Evolutionary conservation across 2,888 invertebrate species (phyloP).

Genomic region (Mongoloraphidia duomilia): DNA sequence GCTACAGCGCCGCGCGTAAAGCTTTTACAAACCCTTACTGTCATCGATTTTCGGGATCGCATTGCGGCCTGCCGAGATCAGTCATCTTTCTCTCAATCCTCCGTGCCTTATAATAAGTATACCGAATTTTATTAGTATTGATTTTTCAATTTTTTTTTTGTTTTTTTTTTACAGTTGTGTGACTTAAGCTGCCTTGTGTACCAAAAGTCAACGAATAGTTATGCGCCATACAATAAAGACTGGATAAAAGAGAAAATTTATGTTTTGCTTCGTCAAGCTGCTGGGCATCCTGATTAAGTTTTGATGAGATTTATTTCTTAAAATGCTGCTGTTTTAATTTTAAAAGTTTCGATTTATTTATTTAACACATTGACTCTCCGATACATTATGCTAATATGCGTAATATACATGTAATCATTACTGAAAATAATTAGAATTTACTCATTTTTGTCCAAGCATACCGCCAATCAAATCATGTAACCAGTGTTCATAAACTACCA

Average conservation of each 20-base stretch:
- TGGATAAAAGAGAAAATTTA: slow-evolving; percentile 99
- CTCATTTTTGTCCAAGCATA: too few species aligned
- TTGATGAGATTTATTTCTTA: background rate
- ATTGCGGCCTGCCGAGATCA: too few species aligned
- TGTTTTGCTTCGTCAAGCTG: slow-evolving; percentile 82
- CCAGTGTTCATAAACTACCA: too few species aligned
- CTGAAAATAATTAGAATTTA: too few species aligned
- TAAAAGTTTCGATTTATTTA: background rate
- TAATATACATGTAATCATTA: too few species aligned
- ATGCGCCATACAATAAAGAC: slow-evolving; percentile 96
- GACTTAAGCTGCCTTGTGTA: slow-evolving; percentile 95
- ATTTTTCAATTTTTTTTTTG: slow-evolving; percentile 1
- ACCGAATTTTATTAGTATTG: background rate
- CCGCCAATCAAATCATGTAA: too few species aligned
- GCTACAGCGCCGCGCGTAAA: too few species aligned
- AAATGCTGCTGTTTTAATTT: background rate
- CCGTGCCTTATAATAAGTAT: background rate
- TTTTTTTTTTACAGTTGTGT: slow-evolving; percentile 42
- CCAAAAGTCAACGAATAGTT: slow-evolving; percentile 88
- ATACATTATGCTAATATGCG: too few species aligned
- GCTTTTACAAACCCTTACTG: too few species aligned
- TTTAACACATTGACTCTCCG: background rate
- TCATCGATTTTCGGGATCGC: too few species aligned
- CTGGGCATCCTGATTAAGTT: slow-evolving; percentile 37
- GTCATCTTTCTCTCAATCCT: too few species aligned